Base-by-base conservation (phyloP, 2,888 invertebrate genomes). In the Oasisia sp. region DNA sequence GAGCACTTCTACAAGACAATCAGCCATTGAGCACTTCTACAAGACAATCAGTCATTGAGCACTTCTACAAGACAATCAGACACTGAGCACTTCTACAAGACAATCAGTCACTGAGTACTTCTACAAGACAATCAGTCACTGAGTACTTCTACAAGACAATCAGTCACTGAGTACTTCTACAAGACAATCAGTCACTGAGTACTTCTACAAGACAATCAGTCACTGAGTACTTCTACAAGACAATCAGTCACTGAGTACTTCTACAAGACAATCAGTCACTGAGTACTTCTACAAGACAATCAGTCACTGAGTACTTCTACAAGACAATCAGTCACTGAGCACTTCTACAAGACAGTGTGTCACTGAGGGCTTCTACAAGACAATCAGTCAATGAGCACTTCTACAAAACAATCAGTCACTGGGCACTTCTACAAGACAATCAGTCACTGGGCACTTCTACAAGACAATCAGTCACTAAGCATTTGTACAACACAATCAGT, bases 131-230 rank as follows among this genome's bases (percentile, higher is more conserved):
- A 74, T 27, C 74, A 74, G 74, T 74, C 27, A 27, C 27, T 74
- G 27, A 74, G 27, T 27, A 27, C 7, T 74, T 27, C 74, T 19
- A 74, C 74, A 74, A 74, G 5, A 27, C 50, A 50, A 50, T 50
- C 50, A 97, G 93, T 98, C 98, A 95, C 98, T 98, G 94, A 99
- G 97, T 93, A 98, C 98, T 95, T 98, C 98, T 98, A 92, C 91
- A 93, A 90, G 91, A 89, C 74, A 91, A 19, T 58, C 32, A 90
- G 32, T 32, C 90, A 44, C 32, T 44, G 19, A 90, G 90, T 11
- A 89, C 19, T 32, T 89, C 50, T 50, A 50, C 74, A 74, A 74
- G 19, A 74, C 27, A 19, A 74, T 74, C 74, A 74, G 74, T 74
- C 74, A 27, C 19, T 74, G 74, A 74, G 27, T 7, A 74, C 74